These are phyloP conservation scores for Holotrichia oblita DNA, from an alignment of 1,140 invertebrate genomes.

Conservation along the genomic window DNA sequence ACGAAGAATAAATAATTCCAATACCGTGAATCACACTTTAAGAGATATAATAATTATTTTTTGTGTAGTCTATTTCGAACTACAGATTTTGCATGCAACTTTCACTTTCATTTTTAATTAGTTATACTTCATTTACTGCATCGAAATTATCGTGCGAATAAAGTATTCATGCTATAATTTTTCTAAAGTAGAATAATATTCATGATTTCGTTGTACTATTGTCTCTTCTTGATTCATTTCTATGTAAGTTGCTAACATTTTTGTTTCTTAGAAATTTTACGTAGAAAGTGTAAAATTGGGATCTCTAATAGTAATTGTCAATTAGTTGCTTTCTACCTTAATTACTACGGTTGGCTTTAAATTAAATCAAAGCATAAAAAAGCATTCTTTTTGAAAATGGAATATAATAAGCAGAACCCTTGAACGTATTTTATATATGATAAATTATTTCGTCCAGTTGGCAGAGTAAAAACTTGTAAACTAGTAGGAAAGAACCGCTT, in stretches of 20 bases:
- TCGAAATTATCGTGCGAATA: background rate
- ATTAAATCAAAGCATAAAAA: no score
- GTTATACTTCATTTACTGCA: conserved; percentile 20
- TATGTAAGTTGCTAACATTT: background rate
- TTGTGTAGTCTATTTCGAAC: conserved; percentile 6
- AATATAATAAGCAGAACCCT: background rate
- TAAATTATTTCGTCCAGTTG: background rate
- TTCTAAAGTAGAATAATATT: background rate
- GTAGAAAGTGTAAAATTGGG: background rate
- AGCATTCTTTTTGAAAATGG: background rate
- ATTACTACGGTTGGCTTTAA: background rate
- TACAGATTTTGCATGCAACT: background rate
- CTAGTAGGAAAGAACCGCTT: background rate
- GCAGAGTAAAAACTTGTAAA: background rate
- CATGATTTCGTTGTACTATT: background rate
- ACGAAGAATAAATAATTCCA: background rate
- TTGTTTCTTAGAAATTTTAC: background rate
- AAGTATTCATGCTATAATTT: conserved; percentile 4
- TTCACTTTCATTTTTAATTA: conserved; percentile 36
- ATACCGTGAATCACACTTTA: background rate
- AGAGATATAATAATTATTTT: background rate
- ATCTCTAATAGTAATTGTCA: background rate
- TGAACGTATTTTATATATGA: background rate
- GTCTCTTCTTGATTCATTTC: background rate
- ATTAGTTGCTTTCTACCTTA: background rate